phyloP scores from a whole-genome alignment of 2,888 invertebrate genomes.

The Caenorhabditis sp. region DNA sequence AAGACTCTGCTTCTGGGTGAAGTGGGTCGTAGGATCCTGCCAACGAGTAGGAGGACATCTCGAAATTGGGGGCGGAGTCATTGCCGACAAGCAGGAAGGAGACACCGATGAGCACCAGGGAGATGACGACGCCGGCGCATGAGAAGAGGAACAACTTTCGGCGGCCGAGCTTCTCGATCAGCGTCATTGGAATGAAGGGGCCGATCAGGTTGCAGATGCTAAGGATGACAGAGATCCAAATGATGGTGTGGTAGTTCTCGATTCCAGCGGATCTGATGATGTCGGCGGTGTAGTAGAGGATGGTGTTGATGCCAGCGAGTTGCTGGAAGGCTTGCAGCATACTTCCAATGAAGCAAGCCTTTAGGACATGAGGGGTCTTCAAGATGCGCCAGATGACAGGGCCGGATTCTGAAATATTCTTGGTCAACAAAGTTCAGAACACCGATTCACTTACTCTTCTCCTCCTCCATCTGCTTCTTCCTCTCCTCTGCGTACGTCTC shows the following conservation, averaged over 20 bases:
- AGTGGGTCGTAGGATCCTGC: slow-evolving; percentile 38
- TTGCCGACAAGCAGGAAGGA: slow-evolving; percentile 73
- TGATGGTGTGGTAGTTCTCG: slow-evolving; percentile 77
- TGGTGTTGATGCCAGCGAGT: slow-evolving; percentile 86
- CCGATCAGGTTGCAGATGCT: slow-evolving; percentile 74
- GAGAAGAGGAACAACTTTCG: slow-evolving; percentile 76
- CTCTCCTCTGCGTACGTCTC: slow-evolving; percentile 56
- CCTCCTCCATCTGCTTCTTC: slow-evolving; percentile 60
- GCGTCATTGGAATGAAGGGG: slow-evolving; percentile 81
- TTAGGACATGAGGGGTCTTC: slow-evolving; percentile 78
- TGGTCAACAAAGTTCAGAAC: not conserved
- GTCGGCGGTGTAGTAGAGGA: slow-evolving; percentile 84
- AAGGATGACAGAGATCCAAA: slow-evolving; percentile 74
- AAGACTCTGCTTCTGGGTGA: slow-evolving; percentile 24
- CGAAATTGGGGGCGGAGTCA: slow-evolving; percentile 60
- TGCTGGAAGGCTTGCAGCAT: slow-evolving; percentile 86
- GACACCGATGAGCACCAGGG: slow-evolving; percentile 78
- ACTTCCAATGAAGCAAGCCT: slow-evolving; percentile 85
- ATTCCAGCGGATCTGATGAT: slow-evolving; percentile 80
- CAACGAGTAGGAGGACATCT: slow-evolving; percentile 12
- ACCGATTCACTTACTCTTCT: slow-evolving; percentile 63
- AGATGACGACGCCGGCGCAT: slow-evolving; percentile 77
- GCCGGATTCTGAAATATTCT: slow-evolving; percentile 39
- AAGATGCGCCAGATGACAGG: slow-evolving; percentile 73
- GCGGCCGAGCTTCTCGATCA: slow-evolving; percentile 79